Evolutionary conservation across 2,113 vertebrate species (phyloP).

Genomic region (Henicopernis longicauda): DNA sequence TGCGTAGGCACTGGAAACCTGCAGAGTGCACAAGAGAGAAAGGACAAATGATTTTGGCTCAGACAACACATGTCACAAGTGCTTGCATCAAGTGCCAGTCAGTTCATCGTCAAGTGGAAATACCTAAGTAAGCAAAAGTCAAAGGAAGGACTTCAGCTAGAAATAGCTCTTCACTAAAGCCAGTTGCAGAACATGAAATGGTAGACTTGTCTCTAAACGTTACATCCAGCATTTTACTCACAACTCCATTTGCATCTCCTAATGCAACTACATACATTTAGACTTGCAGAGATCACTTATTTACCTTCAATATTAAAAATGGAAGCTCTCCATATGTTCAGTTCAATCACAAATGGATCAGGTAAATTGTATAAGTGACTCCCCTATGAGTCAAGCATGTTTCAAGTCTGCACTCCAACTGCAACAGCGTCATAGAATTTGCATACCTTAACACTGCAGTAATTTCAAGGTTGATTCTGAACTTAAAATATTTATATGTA

Average conservation of each 20-base stretch:
- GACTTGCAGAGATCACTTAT: neutral
- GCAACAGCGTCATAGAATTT: neutral
- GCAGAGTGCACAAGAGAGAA: neutral
- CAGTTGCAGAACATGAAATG: neutral
- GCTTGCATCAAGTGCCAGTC: slow-evolving; percentile 6
- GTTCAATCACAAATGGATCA: neutral
- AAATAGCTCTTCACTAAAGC: slow-evolving; percentile 64
- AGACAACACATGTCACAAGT: slow-evolving; percentile 56
- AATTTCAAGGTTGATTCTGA: neutral
- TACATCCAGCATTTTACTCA: neutral
- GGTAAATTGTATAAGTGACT: neutral
- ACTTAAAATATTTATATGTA: neutral
- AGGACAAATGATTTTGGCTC: slow-evolving; percentile 42
- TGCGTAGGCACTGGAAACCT: neutral
- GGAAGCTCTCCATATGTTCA: neutral
- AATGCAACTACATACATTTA: neutral
- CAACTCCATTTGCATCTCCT: neutral
- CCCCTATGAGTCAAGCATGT: accelerated
- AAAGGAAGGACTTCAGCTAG: slow-evolving; percentile 49
- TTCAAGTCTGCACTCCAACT: neutral
- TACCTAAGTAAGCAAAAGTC: slow-evolving; percentile 69
- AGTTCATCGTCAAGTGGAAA: slow-evolving; percentile 57
- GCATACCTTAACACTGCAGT: neutral
- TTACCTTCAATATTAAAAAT: neutral
- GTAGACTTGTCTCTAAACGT: neutral